These are phyloP conservation scores for Rhinoraja longicauda DNA, from an alignment of 2,797 vertebrate genomes.

Conservation along the genomic window DNA sequence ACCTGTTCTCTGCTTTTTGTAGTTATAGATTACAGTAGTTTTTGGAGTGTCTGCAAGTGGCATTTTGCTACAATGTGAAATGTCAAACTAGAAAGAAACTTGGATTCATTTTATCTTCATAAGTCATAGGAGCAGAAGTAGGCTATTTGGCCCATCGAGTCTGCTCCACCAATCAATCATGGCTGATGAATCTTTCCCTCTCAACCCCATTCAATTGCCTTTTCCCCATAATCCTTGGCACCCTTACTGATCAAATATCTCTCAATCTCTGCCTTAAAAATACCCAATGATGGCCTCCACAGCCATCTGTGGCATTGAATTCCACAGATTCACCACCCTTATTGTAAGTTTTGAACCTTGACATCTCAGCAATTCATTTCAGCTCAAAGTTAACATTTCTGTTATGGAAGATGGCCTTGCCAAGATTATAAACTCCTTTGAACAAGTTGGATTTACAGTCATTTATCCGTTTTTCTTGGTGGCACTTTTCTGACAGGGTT, in stretches of 20 bases:
- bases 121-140: no score
- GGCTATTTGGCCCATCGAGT: no score
- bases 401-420: background rate
- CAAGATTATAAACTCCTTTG: background rate
- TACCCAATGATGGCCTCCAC: no score
- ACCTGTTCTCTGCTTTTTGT: background rate
- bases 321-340: no score
- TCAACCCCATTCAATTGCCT: no score
- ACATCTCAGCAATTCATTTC: background rate
- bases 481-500: background rate
- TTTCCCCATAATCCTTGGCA: no score
- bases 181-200: no score
- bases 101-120: background rate
- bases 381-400: background rate
- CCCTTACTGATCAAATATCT: no score
- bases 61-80: background rate
- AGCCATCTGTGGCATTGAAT: no score
- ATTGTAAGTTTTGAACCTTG: background rate
- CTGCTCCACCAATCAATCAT: no score
- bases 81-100: background rate
- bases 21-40: background rate
- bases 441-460: background rate
- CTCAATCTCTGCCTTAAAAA: no score
- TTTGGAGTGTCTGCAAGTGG: background rate
- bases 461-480: background rate